Conservation (phyloP, 2,888 invertebrate genomes). For the Ptychoptera contaminata region DNA sequence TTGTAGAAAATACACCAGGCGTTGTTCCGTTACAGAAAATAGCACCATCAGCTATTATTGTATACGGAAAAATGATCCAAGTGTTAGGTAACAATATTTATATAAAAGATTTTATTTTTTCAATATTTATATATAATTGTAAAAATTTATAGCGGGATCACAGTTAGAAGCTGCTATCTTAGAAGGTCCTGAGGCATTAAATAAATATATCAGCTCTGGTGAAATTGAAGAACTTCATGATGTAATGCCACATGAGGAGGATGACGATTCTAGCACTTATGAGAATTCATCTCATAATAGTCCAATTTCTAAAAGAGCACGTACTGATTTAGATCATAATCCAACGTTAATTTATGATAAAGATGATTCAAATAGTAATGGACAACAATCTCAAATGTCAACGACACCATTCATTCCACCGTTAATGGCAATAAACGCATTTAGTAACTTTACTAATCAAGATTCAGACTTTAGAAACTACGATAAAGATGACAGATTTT, state of each 20-base stretch:
- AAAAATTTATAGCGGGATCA: constrained; percentile 43
- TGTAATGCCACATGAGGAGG: constrained; percentile 53
- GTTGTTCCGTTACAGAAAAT: constrained; percentile 62
- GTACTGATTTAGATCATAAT: constrained; percentile 23
- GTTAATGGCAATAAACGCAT: constrained; percentile 19
- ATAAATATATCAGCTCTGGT: constrained; percentile 62
- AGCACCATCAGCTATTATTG: constrained; percentile 61
- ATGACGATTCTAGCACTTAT: constrained; percentile 13
- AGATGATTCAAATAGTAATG: constrained; percentile 3
- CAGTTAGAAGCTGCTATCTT: constrained; percentile 59
- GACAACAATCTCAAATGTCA: constrained; percentile 12
- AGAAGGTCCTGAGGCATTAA: constrained; percentile 61
- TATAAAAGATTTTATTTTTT: background rate
- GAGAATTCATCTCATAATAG: constrained; percentile 24
- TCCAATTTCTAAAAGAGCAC: constrained; percentile 21
- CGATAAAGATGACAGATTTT: background rate
- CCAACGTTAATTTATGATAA: constrained; percentile 9
- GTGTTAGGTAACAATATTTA: constrained; percentile 37
- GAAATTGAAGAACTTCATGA: constrained; percentile 68
- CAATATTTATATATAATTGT: constrained; percentile 1
- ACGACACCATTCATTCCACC: constrained; percentile 20
- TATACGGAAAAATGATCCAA: constrained; percentile 68
- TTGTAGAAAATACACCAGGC: constrained; percentile 59
- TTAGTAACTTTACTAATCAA: constrained; percentile 3
- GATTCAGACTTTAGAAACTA: constrained; percentile 10